Evolutionary conservation across 2,113 vertebrate genomes (phyloP).

Genomic region (Microcebus griseorufus): DNA sequence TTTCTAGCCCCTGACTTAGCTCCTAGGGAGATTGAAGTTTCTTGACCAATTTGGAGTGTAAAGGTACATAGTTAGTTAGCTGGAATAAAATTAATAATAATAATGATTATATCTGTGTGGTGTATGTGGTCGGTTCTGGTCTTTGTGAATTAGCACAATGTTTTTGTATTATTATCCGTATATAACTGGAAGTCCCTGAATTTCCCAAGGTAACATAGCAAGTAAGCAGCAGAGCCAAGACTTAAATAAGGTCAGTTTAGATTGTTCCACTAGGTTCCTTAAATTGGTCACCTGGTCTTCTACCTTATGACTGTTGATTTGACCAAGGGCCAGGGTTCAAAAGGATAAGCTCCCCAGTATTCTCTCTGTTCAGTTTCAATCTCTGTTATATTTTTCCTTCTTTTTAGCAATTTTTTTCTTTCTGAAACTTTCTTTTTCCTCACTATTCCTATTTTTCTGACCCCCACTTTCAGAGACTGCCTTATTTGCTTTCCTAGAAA

Average conservation of each 20-base stretch:
- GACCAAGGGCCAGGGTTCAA: conserved; percentile 77
- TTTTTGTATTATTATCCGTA: background rate
- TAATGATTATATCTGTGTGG: background rate
- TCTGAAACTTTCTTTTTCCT: conserved; percentile 45
- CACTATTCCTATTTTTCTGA: conserved; percentile 38
- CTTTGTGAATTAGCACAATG: background rate
- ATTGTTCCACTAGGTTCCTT: conserved; percentile 49
- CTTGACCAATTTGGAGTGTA: background rate
- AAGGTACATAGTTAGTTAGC: background rate
- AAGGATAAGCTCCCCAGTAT: conserved; percentile 63
- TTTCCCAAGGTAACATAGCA: background rate
- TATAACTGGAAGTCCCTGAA: background rate
- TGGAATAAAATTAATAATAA: conserved; percentile 8
- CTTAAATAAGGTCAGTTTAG: conserved; percentile 12
- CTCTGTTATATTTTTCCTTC: conserved; percentile 45
- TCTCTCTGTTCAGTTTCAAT: conserved; percentile 46
- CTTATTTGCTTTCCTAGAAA: conserved; percentile 79
- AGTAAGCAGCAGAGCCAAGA: conserved; percentile 20
- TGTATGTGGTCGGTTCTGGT: background rate
- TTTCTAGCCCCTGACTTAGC: background rate
- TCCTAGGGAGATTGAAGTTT: background rate
- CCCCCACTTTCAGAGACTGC: conserved; percentile 42
- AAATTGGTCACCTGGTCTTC: conserved; percentile 68
- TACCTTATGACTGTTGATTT: conserved; percentile 69
- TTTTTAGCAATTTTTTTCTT: conserved; percentile 47